Percentiles rank a stretch among this genome's conserved stretches.
Conservation (phyloP, 2,888 invertebrate genomes). For the Tetragonisca angustula region DNA sequence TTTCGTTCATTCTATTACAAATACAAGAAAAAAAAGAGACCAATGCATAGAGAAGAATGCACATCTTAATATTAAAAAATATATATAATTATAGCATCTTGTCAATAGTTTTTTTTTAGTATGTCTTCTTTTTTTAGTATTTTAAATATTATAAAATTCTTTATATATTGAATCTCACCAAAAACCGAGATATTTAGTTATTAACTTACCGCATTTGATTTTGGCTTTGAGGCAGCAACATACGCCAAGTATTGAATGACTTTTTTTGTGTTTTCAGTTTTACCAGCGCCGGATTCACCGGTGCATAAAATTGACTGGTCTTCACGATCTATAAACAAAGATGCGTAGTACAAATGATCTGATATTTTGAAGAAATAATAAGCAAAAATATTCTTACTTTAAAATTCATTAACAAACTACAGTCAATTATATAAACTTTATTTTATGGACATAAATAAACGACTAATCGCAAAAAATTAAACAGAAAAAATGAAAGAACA, state of each 20-base stretch:
- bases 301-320: slow-evolving; percentile 99
- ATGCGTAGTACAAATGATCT: background rate
- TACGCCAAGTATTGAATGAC: slow-evolving; percentile 99
- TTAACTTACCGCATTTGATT: slow-evolving; percentile 92
- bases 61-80: background rate
- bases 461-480: background rate
- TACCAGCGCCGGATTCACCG: slow-evolving; percentile 99
- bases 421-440: background rate
- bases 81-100: background rate
- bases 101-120: background rate
- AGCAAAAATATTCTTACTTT: background rate
- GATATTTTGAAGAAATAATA: background rate
- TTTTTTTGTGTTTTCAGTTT: slow-evolving; percentile 99
- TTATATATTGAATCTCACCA: background rate
- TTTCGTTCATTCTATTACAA: background rate
- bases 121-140: background rate
- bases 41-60: background rate
- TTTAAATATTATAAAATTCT: background rate
- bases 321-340: slow-evolving; percentile 93
- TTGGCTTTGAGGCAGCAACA: slow-evolving; percentile 99
- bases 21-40: background rate
- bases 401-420: background rate
- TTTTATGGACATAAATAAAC: background rate
- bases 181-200: background rate
- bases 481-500: background rate